Conservation (phyloP, 2,797 vertebrate species). For the Merluccius polli region DNA sequence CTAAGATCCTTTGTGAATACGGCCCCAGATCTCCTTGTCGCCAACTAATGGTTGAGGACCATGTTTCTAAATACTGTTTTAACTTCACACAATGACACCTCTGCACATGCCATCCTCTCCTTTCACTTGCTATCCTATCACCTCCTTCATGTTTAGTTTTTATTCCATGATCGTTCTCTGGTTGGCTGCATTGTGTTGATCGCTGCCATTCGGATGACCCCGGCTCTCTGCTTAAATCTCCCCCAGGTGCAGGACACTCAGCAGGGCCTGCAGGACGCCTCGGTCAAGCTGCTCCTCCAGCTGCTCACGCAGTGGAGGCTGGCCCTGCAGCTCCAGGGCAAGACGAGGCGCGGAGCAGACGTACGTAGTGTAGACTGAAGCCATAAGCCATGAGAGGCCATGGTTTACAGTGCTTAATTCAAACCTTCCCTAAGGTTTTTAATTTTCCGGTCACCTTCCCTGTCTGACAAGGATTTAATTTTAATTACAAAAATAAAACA, state of each 20-base stretch:
- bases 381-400: no score
- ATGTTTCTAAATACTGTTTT: background rate
- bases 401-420: no score
- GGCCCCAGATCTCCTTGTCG: no score
- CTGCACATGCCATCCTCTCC: background rate
- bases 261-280: constrained; percentile 90
- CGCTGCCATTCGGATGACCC: background rate
- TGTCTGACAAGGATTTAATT: no score
- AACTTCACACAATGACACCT: background rate
- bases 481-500: no score
- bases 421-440: no score
- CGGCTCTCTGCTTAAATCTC: background rate
- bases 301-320: constrained; percentile 96
- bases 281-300: constrained; percentile 93
- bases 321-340: constrained; percentile 82
- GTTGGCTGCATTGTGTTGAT: no score
- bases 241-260: constrained; percentile 88
- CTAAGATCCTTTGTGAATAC: no score
- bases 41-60: background rate
- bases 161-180: no score
- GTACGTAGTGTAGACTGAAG: constrained; percentile 52
- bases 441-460: no score
- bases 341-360: constrained; percentile 67
- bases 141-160: no score
- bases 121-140: no score